Evolutionary conservation across 1,140 invertebrate species (phyloP), one percentile per base, ranked within the genome.

Genomic region (Brachionus sp.): DNA sequence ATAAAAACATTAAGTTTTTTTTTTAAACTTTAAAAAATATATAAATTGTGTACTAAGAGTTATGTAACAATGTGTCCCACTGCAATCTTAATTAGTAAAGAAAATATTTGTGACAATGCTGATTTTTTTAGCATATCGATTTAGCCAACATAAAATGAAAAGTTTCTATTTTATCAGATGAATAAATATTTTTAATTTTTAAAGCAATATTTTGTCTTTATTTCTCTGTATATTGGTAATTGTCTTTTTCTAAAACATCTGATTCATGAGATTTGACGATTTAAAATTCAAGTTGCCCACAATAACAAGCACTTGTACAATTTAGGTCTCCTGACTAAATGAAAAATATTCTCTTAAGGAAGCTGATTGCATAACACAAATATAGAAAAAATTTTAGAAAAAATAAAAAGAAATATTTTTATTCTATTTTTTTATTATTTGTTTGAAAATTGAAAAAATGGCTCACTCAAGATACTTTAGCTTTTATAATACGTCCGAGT

Each of bases 381-480:
- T 16, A 50, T 16, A 57, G 16, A 68, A 68, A 10, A 68, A 35
- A 35, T 29, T 64, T 12, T n/a, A 68, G 29, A 33, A 16, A 5
- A 23, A n/a, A n/a, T n/a, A 73, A n/a, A 37, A 73, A 37, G n/a
- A 68, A 68, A 68, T 23, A 44, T n/a, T 37, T 39, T 73, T 39
- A 23, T 73, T 73, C 37, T 73, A 73, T 37, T 12, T 66, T 19
- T 39, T 25, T 25, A 25, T 25, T 64, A 66, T 33, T 66, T 66
- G 25, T 33, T 37, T 66, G 12, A 37, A 70, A 70, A 12, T 70
- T n/a, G 3, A 23, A 66, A 29, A 29, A 75, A 75, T 75, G 70
- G 70, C 44, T 46, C 10, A 75, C 44, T 25, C 70, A 46, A 75
- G 44, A 75, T 75, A 75, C 23, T 46, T 75, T 16, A 75, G 39